phyloP scores from a whole-genome alignment of 64 coral and sea anemone species.

The Montipora foliosa region DNA sequence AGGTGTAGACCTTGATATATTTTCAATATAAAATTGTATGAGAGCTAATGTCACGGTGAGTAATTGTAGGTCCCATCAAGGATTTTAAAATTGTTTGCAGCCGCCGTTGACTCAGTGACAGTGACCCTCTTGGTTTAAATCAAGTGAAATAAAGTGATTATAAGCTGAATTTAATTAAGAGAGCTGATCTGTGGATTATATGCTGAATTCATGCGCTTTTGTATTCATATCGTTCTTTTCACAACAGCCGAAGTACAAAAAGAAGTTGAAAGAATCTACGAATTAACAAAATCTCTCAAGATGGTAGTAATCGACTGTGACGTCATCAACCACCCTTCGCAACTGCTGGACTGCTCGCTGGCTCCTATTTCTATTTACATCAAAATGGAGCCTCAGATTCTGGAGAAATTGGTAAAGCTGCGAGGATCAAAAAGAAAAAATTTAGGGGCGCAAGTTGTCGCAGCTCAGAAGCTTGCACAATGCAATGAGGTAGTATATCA shows the following conservation, averaged over 20 bases:
- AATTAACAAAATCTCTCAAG: constrained; percentile 85
- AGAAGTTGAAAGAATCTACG: constrained; percentile 90
- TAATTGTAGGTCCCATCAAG: too few species aligned
- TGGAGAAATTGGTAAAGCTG: constrained; percentile 83
- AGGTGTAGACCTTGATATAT: too few species aligned
- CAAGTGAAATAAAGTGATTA: too few species aligned
- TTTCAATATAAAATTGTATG: too few species aligned
- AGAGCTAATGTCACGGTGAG: too few species aligned
- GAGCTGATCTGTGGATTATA: too few species aligned
- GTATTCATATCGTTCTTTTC: neutral
- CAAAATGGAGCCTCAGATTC: constrained; percentile 82
- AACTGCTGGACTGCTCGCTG: constrained; percentile 83
- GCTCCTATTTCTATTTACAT: constrained; percentile 85
- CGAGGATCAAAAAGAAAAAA: constrained; percentile 78
- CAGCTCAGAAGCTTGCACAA: constrained; percentile 76
- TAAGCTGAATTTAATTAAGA: too few species aligned
- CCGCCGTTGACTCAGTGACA: too few species aligned
- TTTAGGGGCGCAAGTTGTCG: constrained; percentile 78
- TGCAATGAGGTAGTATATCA: constrained; percentile 72
- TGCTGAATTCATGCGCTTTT: neutral
- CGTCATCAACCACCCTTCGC: constrained; percentile 90
- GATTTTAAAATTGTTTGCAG: too few species aligned
- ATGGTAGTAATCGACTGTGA: constrained; percentile 92
- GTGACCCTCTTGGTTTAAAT: too few species aligned
- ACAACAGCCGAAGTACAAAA: constrained; percentile 80